Conservation (phyloP, 2,888 invertebrate genomes). For the Synanthedon tipuliformis region DNA sequence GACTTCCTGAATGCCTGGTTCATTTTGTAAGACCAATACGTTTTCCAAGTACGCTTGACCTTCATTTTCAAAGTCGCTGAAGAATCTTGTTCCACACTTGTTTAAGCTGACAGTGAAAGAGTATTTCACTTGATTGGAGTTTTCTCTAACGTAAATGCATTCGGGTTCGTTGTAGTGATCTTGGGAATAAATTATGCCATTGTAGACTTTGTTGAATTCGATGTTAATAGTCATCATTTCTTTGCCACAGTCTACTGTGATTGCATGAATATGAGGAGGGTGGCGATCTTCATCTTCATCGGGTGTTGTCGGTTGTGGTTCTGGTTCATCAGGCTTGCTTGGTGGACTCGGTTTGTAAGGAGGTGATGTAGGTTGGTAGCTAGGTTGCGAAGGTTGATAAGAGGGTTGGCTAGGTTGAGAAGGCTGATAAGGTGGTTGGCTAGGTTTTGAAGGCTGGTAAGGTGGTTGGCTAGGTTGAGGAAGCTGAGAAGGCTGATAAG, state of each 20-base stretch:
- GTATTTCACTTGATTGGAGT: conserved; percentile 76
- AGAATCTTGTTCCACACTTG: conserved; percentile 83
- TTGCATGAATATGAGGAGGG: conserved; percentile 80
- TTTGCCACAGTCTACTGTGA: conserved; percentile 82
- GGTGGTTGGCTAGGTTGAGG: conserved; percentile 15
- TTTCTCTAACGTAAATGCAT: conserved; percentile 80
- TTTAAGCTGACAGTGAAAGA: conserved; percentile 80
- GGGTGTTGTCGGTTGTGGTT: conserved; percentile 8
- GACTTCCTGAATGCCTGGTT: conserved; percentile 79
- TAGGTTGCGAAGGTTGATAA: conserved; percentile 13
- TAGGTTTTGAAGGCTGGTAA: conserved; percentile 15
- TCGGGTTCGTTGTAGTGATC: conserved; percentile 76
- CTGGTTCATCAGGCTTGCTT: conserved; percentile 9
- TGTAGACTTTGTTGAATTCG: conserved; percentile 80
- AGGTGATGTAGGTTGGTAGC: conserved; percentile 10
- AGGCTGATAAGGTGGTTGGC: conserved; percentile 9
- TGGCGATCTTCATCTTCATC: conserved; percentile 74
- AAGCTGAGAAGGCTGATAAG: conserved; percentile 15
- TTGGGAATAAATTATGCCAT: conserved; percentile 85
- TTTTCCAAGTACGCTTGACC: conserved; percentile 85
- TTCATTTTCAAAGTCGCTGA: conserved; percentile 80
- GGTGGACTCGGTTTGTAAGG: conserved; percentile 16
- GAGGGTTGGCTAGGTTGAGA: conserved; percentile 4
- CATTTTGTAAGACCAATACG: conserved; percentile 81
- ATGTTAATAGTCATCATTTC: conserved; percentile 86